Evolutionary conservation across 2,113 vertebrate genomes (phyloP).

Genomic region (Oncorhynchus kisutch): DNA sequence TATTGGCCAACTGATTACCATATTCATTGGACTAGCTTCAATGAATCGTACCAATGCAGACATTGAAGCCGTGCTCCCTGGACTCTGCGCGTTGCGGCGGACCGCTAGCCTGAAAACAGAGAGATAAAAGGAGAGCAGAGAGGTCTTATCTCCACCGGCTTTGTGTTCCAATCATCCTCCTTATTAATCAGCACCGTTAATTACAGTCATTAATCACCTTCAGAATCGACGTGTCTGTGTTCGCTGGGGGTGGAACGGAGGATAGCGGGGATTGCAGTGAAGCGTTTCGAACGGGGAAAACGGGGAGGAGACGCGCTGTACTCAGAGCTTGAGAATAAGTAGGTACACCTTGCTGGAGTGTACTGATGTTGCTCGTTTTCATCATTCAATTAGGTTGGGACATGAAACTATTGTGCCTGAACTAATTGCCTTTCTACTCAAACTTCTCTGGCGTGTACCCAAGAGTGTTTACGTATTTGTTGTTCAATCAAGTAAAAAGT

Average conservation of each 20-base stretch:
- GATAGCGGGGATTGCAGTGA: slow-evolving; percentile 45
- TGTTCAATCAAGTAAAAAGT: slow-evolving; percentile 35
- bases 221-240: slow-evolving; percentile 66
- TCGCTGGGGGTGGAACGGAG: slow-evolving; percentile 46
- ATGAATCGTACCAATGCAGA: slow-evolving; percentile 75
- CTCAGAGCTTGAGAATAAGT: neutral
- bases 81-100: slow-evolving; percentile 39
- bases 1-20: slow-evolving; percentile 65
- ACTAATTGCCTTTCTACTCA: slow-evolving; percentile 40
- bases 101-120: slow-evolving; percentile 63
- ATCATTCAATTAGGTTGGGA: slow-evolving; percentile 35
- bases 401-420: slow-evolving; percentile 28
- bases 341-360: slow-evolving; percentile 31
- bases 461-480: slow-evolving; percentile 37
- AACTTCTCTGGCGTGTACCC: slow-evolving; percentile 47
- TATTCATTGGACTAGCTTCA: slow-evolving; percentile 72
- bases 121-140: slow-evolving; percentile 71
- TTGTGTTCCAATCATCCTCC: slow-evolving; percentile 67
- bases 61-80: slow-evolving; percentile 55
- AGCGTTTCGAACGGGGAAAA: slow-evolving; percentile 41
- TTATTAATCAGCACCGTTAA: slow-evolving; percentile 77
- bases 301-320: neutral
- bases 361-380: slow-evolving; percentile 21
- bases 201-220: slow-evolving; percentile 77
- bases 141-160: slow-evolving; percentile 66